Evolutionary conservation across 2,113 vertebrate genomes (phyloP), one percentile per base, ranked within the genome.

Genomic region (Fregetta grallaria): DNA sequence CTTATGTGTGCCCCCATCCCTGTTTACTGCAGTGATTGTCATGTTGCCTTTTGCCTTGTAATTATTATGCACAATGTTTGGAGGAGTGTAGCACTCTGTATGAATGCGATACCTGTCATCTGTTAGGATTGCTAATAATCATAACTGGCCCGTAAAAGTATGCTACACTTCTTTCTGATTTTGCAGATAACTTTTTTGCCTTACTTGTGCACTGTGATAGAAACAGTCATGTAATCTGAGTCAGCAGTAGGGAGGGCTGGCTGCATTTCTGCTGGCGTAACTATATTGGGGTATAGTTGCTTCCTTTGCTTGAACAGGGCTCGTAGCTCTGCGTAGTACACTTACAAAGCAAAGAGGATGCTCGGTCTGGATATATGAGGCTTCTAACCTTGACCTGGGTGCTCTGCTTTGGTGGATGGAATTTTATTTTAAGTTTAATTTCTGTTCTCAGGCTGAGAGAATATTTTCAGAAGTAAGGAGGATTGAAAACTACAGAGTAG

Each of bases 391-490:
- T 68, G 70, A 15, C 49, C 30, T 71, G 1, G 9, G 21, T 62
- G 55, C 50, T 71, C 45, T 63, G 50, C 63, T 61, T 59, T 32
- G 23, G 16, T 34, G 66, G 38, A 42, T 49, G 42, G 49, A 17
- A 38, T 78, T 65, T 36, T 68, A 49, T n/a, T 80, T 75, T 12
- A 29, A 73, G 14, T 79, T 79, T 67, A 6, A 8, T 66, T 79
- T 97, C 83, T 94, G 32, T 56, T 97, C 88, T 45, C 65, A 99
- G 99, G 99, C 99, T 11, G 99, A 99, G 97, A 98, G 99, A 83
- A 97, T 99, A 96, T 99, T 99, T 95, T 99, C 99, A 13, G 99
- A 99, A 97, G 99, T 99, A 30, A 98, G 99, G 42, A 98, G 99
- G 86, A 99, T 99, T 87, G 99, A 99, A 95, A 99, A 99, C 78